phyloP scores from a whole-genome alignment of 2,888 invertebrate genomes.

The Onchidella celtica region DNA sequence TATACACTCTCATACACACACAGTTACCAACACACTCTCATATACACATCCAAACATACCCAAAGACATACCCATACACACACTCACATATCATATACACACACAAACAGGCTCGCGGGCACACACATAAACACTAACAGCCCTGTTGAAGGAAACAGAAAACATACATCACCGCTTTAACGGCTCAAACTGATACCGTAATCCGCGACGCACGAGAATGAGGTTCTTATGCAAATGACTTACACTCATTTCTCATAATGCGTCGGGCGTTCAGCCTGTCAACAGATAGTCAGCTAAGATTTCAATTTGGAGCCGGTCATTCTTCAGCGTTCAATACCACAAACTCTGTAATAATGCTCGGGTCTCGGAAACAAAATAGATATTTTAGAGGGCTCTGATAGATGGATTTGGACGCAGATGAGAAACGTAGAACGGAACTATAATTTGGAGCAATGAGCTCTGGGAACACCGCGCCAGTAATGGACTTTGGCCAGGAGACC shows the following conservation, averaged over 20 bases:
- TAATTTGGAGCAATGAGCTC: neutral
- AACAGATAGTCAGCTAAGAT: neutral
- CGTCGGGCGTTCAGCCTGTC: neutral
- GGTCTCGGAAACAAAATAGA: neutral
- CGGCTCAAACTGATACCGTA: neutral
- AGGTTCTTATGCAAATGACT: neutral
- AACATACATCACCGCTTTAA: neutral
- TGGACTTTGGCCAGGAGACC: neutral
- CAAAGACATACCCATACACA: neutral
- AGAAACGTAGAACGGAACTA: neutral
- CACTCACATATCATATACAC: neutral
- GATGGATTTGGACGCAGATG: neutral
- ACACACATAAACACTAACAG: neutral
- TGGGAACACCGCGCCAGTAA: neutral
- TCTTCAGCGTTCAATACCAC: neutral
- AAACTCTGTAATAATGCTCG: neutral
- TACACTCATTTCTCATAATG: neutral
- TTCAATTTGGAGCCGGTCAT: neutral
- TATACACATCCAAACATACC: neutral
- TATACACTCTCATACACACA: neutral
- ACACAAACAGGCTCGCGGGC: neutral
- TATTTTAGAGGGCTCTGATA: neutral
- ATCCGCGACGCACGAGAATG: neutral
- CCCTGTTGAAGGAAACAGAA: too few species aligned
- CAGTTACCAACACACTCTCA: neutral